Base-by-base conservation (phyloP, 2,113 vertebrate genomes). In the Tragelaphus imberbis region DNA sequence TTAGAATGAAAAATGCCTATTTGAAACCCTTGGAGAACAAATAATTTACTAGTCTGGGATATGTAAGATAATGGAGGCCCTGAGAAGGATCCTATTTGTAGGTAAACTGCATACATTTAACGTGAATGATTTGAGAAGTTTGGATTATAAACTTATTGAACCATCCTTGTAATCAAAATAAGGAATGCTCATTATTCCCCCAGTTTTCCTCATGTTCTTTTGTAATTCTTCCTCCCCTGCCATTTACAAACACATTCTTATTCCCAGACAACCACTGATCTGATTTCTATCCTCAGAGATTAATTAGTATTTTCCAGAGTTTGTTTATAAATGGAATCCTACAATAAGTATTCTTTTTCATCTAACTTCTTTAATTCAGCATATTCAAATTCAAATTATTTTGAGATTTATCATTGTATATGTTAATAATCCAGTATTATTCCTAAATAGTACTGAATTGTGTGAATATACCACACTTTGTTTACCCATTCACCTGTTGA, bases 51-150 rank as follows among this genome's bases (percentile, higher is more conserved):
- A 89, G 28, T 1, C 5, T 30, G 68, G 16, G 19, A 28, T 80
- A 36, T 47, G 0, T 36, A 58, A 51, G 28, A 47, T 40, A 2
- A 40, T n/a, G 0, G 21, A 53, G 6, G 6, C 7, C 2, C 23
- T n/a, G 53, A 89, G 65, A 81, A 91, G 19, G 2, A n/a, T 25
- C 14, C 12, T 6, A 3, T 81, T 81, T 44, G 65, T 49, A 55
- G 5, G 25, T 77, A 44, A 44, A 44, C 36, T 44, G 7, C 33
- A 53, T 36, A 51, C 40, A 75, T 81, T 91, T 65, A 53, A 56
- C 36, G 33, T 33, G 16, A 93, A 36, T 17, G 8, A 36, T 14
- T 28, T 55, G 36, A 15, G 80, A 71, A 19, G 3, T 36, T 81
- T 61, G 82, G 16, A 65, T 44, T 33, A 55, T 49, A 81, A 53